Base-by-base conservation (phyloP, 2,888 invertebrate genomes). In the Hirtodrosophila alboralis region DNA sequence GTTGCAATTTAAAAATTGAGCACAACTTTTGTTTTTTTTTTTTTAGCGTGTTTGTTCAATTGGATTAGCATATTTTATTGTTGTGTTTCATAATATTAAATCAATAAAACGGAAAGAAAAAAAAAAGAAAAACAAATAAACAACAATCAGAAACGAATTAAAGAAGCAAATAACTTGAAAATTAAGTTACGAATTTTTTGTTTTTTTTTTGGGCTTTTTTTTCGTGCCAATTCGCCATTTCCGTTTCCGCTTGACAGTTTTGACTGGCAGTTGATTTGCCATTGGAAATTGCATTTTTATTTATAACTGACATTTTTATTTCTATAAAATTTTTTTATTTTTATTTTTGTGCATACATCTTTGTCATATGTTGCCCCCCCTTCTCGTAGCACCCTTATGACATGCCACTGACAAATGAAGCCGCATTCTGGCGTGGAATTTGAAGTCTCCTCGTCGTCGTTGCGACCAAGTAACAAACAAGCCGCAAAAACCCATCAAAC, bases 401-500 rank as follows among this genome's bases (percentile, higher is more conserved):
- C 36, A 51, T 54, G 43, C 62, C 52, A 61, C 60, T 84, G 80
- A 69, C 84, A 79, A 77, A 77, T 84, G 84, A 76, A 77, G 77
- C 80, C 80, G 74, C 77, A 77, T 73, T 73, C 65, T 73, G 62
- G 54, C 44, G 44, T 54, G 70, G 65, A 72, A 76, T 84, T 72
- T 59, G 62, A 60, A 59, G 75, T 62, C 59, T 31, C 53, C 16
- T 47, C 44, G 36, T 48, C 34, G 48, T 23, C 30, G 37, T 28
- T 54, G 37, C 48, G 53, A 40, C 52, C 74, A 64, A 80, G 78
- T 57, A 65, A 75, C 75, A 79, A 84, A 81, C 84, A 84, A 77
- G 65, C 78, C 84, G 45, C 84, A 79, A 68, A 84, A 79, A 79
- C 78, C 68, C 78, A 79, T 79, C 79, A 79, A 81, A 75, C 85